These are phyloP conservation scores for Xanthostigma xanthostigma DNA, from an alignment of 2,888 invertebrate species.

Conservation along the genomic window DNA sequence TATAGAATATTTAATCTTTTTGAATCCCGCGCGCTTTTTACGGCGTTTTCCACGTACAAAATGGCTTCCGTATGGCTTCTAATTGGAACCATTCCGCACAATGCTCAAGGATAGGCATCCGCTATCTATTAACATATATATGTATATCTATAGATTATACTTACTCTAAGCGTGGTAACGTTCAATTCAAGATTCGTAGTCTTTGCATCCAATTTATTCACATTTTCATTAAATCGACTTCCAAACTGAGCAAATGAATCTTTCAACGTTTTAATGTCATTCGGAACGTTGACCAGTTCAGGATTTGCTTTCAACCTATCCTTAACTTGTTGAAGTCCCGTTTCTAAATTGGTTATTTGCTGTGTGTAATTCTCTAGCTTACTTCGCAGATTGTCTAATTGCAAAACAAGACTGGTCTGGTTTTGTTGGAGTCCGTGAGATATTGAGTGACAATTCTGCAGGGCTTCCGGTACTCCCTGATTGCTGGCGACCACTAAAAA, in stretches of 20 bases:
- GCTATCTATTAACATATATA: no score
- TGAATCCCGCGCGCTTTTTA: no score
- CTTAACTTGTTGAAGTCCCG: conserved; percentile 37
- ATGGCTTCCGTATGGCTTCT: no score
- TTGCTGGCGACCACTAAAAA: conserved; percentile 47
- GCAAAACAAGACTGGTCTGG: conserved; percentile 42
- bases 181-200: conserved; percentile 14
- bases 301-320: conserved; percentile 42
- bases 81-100: no score
- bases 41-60: no score
- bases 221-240: conserved; percentile 32
- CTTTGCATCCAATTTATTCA: conserved; percentile 11
- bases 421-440: conserved; percentile 51
- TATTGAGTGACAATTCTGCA: conserved; percentile 56
- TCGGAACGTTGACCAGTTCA: conserved; percentile 40
- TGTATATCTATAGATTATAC: not conserved
- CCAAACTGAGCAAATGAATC: conserved; percentile 42
- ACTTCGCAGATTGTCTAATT: conserved; percentile 39
- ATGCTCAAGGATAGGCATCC: no score
- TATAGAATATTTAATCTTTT: no score
- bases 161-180: conserved; percentile 18
- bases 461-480: conserved; percentile 49
- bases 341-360: conserved; percentile 32
- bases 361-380: conserved; percentile 36
- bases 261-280: conserved; percentile 36